phyloP scores from a whole-genome alignment of 2,113 vertebrate species.

The Paradoxurus hermaphroditus region DNA sequence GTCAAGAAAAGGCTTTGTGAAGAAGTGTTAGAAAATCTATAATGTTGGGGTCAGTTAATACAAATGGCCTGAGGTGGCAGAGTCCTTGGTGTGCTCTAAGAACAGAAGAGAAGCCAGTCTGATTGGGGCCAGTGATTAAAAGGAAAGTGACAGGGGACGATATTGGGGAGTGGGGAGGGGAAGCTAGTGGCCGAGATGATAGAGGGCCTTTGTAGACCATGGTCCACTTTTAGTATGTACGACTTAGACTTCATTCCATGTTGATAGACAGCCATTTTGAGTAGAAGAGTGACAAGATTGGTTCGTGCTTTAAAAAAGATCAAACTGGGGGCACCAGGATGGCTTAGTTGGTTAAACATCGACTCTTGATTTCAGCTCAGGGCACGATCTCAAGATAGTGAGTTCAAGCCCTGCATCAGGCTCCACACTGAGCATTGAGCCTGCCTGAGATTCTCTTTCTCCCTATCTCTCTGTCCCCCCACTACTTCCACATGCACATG shows the following conservation, averaged over 20 bases:
- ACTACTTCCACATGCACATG: too few relatives aligned
- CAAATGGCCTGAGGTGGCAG: not conserved
- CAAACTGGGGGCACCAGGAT: not conserved
- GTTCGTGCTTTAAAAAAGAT: not conserved
- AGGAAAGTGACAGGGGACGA: not conserved
- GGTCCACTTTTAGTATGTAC: not conserved
- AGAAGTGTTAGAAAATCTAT: not conserved
- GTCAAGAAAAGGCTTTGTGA: not conserved
- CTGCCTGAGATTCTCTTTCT: too few relatives aligned
- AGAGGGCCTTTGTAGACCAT: not conserved
- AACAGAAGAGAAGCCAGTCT: not conserved
- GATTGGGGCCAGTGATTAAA: not conserved
- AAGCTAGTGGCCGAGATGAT: not conserved
- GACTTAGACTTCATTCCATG: not conserved
- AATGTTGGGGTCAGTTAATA: not conserved
- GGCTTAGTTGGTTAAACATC: too few relatives aligned
- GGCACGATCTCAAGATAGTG: too few relatives aligned
- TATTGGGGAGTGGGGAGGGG: not conserved
- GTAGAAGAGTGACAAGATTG: not conserved
- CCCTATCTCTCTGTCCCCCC: too few relatives aligned
- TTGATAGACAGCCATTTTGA: not conserved
- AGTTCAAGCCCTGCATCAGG: too few relatives aligned
- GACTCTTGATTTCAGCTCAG: too few relatives aligned
- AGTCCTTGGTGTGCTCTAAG: not conserved
- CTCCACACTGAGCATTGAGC: too few relatives aligned